phyloP scores from a whole-genome alignment of 1,140 invertebrate species.

The Proctacanthus coquilletti region DNA sequence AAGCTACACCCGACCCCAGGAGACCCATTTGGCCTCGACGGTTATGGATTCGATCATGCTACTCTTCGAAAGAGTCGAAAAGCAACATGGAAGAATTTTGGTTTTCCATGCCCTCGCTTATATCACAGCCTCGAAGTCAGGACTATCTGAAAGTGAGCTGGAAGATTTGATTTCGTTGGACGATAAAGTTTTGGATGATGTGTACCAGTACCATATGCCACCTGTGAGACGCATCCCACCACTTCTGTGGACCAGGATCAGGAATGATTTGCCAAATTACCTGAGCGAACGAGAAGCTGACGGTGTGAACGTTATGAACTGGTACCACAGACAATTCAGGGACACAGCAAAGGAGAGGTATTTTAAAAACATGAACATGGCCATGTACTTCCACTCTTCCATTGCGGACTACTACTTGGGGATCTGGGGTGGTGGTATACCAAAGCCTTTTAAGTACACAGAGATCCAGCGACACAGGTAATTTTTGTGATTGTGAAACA shows the following conservation, averaged over 20 bases:
- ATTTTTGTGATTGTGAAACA: slow-evolving; percentile 9
- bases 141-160: slow-evolving; percentile 82
- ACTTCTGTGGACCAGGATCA: slow-evolving; percentile 85
- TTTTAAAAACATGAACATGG: slow-evolving; percentile 94
- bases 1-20: slow-evolving; percentile 86
- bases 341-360: slow-evolving; percentile 88
- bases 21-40: slow-evolving; percentile 80
- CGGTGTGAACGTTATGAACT: slow-evolving; percentile 92
- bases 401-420: slow-evolving; percentile 97
- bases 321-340: slow-evolving; percentile 94
- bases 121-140: slow-evolving; percentile 85
- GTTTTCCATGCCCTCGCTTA: slow-evolving; percentile 90
- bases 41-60: slow-evolving; percentile 98
- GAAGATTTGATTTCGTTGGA: slow-evolving; percentile 91
- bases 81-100: slow-evolving; percentile 80
- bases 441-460: slow-evolving; percentile 94
- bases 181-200: slow-evolving; percentile 89
- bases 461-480: slow-evolving; percentile 83
- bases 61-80: slow-evolving; percentile 87
- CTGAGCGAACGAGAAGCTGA: slow-evolving; percentile 91
- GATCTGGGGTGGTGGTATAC: slow-evolving; percentile 84
- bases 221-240: slow-evolving; percentile 90
- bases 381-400: slow-evolving; percentile 90
- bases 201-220: slow-evolving; percentile 96
- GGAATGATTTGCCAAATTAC: slow-evolving; percentile 91